Evolutionary conservation across 1,140 invertebrate genomes (phyloP).

Genomic region (Drosophila melanica): DNA sequence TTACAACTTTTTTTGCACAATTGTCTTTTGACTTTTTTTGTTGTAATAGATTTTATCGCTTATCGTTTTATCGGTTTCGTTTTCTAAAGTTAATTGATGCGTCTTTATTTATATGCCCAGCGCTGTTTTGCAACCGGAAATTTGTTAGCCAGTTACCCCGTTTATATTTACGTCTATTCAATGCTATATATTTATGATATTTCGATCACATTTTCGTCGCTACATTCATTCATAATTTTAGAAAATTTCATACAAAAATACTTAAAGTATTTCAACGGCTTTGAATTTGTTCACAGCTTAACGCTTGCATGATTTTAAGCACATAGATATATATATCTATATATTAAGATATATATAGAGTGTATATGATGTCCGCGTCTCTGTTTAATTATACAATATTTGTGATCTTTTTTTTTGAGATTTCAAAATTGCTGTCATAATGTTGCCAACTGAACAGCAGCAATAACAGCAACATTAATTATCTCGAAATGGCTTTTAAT

Average conservation of each 20-base stretch:
- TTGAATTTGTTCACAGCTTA: conserved; percentile 59
- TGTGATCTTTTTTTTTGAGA: conserved; percentile 17
- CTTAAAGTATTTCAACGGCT: conserved; percentile 33
- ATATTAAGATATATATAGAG: conserved; percentile 4
- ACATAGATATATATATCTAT: conserved; percentile 1
- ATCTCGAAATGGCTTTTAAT: conserved; percentile 63
- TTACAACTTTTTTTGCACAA: neutral
- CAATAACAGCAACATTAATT: conserved; percentile 51
- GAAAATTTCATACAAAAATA: neutral
- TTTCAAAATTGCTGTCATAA: conserved; percentile 66
- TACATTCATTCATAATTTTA: neutral
- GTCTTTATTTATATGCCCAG: conserved; percentile 36
- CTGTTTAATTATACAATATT: conserved; percentile 61
- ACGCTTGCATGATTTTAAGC: conserved; percentile 54
- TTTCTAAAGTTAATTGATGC: conserved; percentile 5
- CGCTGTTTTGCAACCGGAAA: neutral
- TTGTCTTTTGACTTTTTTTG: conserved; percentile 3
- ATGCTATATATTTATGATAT: neutral
- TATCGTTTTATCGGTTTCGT: conserved; percentile 7
- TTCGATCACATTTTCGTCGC: neutral
- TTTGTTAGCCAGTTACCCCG: too few relatives aligned
- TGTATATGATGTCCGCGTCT: conserved; percentile 1
- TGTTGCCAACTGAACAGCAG: conserved; percentile 26
- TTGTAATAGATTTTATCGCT: conserved; percentile 11
- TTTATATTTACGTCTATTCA: neutral